Conservation (phyloP, 2,113 vertebrate species). For the Cyphomyrus discorhynchus region DNA sequence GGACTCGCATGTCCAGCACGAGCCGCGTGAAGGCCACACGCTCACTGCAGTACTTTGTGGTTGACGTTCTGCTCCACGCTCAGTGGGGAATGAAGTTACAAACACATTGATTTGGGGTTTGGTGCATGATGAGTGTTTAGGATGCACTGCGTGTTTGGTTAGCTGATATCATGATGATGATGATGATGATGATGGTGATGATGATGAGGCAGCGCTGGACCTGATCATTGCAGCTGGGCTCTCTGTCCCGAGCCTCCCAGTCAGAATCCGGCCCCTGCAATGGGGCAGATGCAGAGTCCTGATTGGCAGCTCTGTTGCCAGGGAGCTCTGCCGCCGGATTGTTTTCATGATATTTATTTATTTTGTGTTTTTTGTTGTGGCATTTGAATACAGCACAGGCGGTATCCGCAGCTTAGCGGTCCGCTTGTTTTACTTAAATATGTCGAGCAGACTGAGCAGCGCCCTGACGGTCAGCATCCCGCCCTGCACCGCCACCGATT, state of each 20-base stretch:
- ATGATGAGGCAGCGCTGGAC: background rate
- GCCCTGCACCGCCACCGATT: background rate
- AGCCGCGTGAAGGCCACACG: background rate
- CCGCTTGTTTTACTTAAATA: background rate
- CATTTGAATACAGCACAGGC: background rate
- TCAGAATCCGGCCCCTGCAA: background rate
- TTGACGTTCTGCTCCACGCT: background rate
- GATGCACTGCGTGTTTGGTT: background rate
- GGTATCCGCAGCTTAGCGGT: background rate
- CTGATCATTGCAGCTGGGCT: background rate
- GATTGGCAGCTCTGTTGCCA: slow-evolving; percentile 23
- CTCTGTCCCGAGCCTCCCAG: background rate
- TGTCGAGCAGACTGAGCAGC: background rate
- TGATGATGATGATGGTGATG: background rate
- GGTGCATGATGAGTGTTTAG: background rate
- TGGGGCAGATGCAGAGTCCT: background rate
- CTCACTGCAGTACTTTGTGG: background rate
- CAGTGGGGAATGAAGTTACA: background rate
- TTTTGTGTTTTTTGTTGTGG: background rate
- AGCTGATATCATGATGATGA: background rate
- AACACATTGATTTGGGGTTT: background rate
- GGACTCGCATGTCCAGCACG: background rate
- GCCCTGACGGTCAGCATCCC: background rate
- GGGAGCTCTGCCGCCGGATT: background rate
- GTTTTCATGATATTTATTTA: slow-evolving; percentile 1